Evolutionary conservation across 2,797 vertebrate genomes (phyloP).

Genomic region (Silurus lanzhouensis): DNA sequence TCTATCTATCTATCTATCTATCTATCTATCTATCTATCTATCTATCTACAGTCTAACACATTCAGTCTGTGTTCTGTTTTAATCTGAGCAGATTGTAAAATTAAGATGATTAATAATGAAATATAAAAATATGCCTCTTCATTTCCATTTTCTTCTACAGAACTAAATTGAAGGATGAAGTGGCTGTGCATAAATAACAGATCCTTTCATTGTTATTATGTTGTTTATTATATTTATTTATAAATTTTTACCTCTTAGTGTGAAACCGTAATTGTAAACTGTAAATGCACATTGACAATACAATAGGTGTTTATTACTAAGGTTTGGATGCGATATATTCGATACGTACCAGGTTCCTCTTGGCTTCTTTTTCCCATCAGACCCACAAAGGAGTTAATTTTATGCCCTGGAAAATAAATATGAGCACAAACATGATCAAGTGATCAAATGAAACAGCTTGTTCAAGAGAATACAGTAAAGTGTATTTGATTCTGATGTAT

Average conservation of each 20-base stretch:
- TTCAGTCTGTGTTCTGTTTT: background rate
- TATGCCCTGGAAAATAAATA: conserved; percentile 71
- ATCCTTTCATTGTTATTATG: background rate
- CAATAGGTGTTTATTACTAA: background rate
- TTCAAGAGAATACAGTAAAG: background rate
- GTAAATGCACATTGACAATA: background rate
- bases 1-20: no score
- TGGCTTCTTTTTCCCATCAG: conserved; percentile 81
- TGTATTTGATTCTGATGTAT: background rate
- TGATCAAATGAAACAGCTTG: background rate
- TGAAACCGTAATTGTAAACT: no score
- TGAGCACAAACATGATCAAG: background rate
- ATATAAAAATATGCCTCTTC: background rate
- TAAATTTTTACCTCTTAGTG: no score
- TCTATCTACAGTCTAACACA: background rate
- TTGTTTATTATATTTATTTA: no score
- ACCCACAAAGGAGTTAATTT: conserved; percentile 80
- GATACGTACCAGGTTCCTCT: conserved; percentile 72
- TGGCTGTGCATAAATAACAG: background rate
- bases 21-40: no score
- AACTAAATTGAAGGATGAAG: no score
- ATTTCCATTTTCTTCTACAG: no score
- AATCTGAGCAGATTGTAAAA: background rate
- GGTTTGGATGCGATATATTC: background rate
- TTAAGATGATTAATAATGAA: background rate